Base-by-base conservation (phyloP, 1,140 invertebrate species). In the Megathymus violae region DNA sequence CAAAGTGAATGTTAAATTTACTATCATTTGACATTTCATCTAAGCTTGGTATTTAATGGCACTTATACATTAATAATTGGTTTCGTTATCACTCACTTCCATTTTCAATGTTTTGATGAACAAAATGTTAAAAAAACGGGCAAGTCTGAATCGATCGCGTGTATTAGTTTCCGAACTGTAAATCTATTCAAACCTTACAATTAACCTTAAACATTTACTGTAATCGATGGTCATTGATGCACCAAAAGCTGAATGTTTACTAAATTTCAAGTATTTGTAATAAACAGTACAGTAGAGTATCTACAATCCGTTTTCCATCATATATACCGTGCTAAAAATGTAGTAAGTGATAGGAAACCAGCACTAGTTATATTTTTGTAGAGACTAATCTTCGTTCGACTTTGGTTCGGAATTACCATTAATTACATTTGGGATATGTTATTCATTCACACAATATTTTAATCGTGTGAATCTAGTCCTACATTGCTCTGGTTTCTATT, bases 321-420 rank as follows among this genome's bases (percentile, higher is more conserved):
- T n/a, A n/a, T 31, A 31, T 7, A 7, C 1, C 1, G 27, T 36
- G 14, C 15, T 54, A 36, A 54, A 54, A 64, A 47, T 51, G 27
- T 46, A 13, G 19, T 14, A 43, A 41, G 22, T 54, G 38, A 25
- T 22, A 54, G 7, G 10, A 41, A 54, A 54, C 38, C 17, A 4
- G 9, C 59, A 62, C 19, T 47, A 43, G 19, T 40, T 46, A 46
- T 34, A 71, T 69, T 67, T 65, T 65, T 61, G 41, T 63, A 67
- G 62, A 71, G 71, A 73, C 74, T 84, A 85, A 80, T 76, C 78
- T 80, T 78, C 64, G 71, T 71, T 70, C 72, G 83, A 81, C 87
- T 90, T 90, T 90, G 87, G 87, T 87, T 76, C 82, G 74, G 76
- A 74, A 78, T 81, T 89, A 90, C 77, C 71, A n/a, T n/a, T n/a